Evolutionary conservation across 2,888 invertebrate genomes (phyloP).

Genomic region (Melanchra persicariae): DNA sequence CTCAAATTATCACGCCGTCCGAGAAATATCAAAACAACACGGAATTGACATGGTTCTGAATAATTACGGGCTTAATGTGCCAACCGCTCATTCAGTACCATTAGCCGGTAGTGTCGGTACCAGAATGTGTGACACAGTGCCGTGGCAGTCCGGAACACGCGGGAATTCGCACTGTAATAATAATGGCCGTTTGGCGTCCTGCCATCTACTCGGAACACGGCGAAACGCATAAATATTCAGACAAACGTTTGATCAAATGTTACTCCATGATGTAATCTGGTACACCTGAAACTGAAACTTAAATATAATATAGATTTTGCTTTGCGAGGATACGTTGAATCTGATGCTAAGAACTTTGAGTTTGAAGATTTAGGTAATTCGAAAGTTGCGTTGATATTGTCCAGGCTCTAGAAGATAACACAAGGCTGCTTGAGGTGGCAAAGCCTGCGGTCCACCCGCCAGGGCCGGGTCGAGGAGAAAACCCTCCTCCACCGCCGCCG

Average conservation of each 20-base stretch:
- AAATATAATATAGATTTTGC: slow-evolving; percentile 36
- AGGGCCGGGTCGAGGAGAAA: no score
- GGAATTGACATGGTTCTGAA: slow-evolving; percentile 60
- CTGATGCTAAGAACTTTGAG: neutral
- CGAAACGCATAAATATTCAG: slow-evolving; percentile 63
- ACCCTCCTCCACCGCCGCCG: no score
- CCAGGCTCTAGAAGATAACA: neutral
- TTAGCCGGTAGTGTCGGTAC: slow-evolving; percentile 28
- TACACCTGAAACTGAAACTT: slow-evolving; percentile 48
- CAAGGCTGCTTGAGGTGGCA: neutral
- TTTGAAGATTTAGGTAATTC: neutral
- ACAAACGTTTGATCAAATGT: slow-evolving; percentile 67
- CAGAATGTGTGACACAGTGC: slow-evolving; percentile 60
- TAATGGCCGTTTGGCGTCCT: slow-evolving; percentile 64
- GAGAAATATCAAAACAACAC: slow-evolving; percentile 47
- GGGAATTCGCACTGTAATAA: slow-evolving; percentile 66
- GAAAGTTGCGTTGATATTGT: neutral
- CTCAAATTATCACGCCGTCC: slow-evolving; percentile 42
- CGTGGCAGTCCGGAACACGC: slow-evolving; percentile 53
- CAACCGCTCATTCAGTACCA: slow-evolving; percentile 50
- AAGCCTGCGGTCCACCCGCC: no score
- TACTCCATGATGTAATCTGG: slow-evolving; percentile 59
- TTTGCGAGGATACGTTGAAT: slow-evolving; percentile 15
- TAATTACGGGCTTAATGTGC: slow-evolving; percentile 55
- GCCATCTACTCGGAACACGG: slow-evolving; percentile 66